Evolutionary conservation across 1,140 invertebrate species (phyloP).

Genomic region (Drosophila athabasca): DNA sequence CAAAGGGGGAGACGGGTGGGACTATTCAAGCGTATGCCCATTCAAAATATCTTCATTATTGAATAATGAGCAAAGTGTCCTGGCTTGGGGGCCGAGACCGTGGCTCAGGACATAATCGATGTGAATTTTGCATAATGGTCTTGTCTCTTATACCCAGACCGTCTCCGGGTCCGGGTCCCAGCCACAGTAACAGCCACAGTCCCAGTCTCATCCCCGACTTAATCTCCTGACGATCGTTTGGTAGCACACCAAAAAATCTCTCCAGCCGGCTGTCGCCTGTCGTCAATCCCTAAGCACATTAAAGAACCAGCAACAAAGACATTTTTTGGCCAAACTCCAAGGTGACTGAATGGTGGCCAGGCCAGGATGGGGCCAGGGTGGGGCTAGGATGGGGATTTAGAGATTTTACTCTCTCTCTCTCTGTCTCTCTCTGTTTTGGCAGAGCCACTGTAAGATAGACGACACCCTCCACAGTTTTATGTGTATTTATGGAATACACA

Average conservation of each 20-base stretch:
- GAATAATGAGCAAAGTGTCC: slow-evolving; percentile 62
- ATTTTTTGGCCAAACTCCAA: slow-evolving; percentile 41
- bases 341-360: slow-evolving; percentile 4
- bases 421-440: slow-evolving; percentile 2
- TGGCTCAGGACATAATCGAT: slow-evolving; percentile 37
- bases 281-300: neutral
- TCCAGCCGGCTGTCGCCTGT: neutral
- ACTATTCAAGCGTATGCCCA: neutral
- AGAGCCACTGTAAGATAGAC: neutral
- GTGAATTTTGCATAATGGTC: slow-evolving; percentile 46
- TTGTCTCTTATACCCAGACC: slow-evolving; percentile 1
- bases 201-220: slow-evolving; percentile 3
- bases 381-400: slow-evolving; percentile 12
- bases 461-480: slow-evolving; percentile 13
- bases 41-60: slow-evolving; percentile 43
- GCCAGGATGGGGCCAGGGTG: neutral
- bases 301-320: neutral
- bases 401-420: neutral
- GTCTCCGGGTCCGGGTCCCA: too few species aligned
- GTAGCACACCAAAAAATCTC: neutral
- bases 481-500: slow-evolving; percentile 75
- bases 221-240: slow-evolving; percentile 43
- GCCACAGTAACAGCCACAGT: neutral
- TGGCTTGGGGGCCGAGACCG: slow-evolving; percentile 1
- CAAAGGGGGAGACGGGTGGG: too few species aligned